phyloP scores from a whole-genome alignment of 2,888 invertebrate genomes.

The Nomada fucata region DNA sequence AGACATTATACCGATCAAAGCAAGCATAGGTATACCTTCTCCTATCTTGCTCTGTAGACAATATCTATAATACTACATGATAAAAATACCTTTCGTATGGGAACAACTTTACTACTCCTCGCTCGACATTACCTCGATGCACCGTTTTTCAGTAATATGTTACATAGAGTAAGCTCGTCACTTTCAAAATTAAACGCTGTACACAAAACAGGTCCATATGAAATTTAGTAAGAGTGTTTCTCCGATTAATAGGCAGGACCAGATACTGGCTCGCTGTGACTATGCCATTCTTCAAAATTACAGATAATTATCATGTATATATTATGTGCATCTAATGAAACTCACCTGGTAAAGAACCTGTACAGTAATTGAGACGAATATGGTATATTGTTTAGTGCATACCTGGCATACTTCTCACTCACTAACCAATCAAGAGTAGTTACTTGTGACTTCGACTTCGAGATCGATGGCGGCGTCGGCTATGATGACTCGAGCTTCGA shows the following conservation, averaged over 20 bases:
- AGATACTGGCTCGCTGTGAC: conserved; percentile 71
- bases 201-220: conserved; percentile 66
- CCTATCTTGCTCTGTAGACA: conserved; percentile 80
- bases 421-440: conserved; percentile 84
- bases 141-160: conserved; percentile 64
- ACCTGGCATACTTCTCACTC: conserved; percentile 84
- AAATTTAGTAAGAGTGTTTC: conserved; percentile 70
- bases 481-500: conserved; percentile 81
- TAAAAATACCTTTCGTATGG: conserved; percentile 68
- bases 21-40: conserved; percentile 84
- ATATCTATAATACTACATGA: conserved; percentile 71
- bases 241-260: conserved; percentile 70
- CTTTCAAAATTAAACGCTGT: conserved; percentile 70
- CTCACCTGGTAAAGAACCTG: conserved; percentile 83
- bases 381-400: conserved; percentile 82
- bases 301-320: conserved; percentile 79
- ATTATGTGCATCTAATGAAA: conserved; percentile 82
- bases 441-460: conserved; percentile 84
- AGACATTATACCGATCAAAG: conserved; percentile 80
- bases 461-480: conserved; percentile 82
- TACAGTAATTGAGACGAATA: conserved; percentile 84
- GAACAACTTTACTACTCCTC: conserved; percentile 64
- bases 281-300: conserved; percentile 74
- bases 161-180: conserved; percentile 68
- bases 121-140: conserved; percentile 66